These are phyloP conservation scores for Lophura nycthemera DNA, from an alignment of 2,113 vertebrate genomes.

Conservation along the genomic window DNA sequence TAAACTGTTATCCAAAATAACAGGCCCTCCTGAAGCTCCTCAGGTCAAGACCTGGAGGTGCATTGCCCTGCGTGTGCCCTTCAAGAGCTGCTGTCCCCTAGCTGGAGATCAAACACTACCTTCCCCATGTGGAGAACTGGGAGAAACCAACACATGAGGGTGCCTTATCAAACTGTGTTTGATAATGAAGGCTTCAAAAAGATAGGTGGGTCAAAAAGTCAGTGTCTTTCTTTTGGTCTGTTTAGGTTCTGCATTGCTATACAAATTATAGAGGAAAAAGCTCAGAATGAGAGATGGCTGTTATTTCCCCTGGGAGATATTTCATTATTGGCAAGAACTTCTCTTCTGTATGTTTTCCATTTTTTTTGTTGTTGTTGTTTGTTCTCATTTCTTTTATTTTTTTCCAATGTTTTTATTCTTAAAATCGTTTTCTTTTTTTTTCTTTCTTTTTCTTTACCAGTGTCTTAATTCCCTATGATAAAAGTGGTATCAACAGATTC, in stretches of 20 bases:
- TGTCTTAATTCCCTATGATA: background rate
- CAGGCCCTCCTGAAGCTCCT: conserved; percentile 3
- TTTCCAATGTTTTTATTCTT: no score
- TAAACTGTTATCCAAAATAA: conserved; percentile 36
- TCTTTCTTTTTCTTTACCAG: background rate
- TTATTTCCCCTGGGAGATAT: conserved; percentile 52
- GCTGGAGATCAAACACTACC: conserved; percentile 57
- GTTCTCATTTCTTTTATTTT: conserved; percentile 40
- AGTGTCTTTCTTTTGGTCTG: conserved; percentile 49
- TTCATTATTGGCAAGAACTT: conserved; percentile 54
- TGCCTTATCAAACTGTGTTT: conserved; percentile 72
- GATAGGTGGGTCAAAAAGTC: conserved; percentile 60
- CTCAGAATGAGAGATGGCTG: conserved; percentile 36
- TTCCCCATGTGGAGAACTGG: conserved; percentile 27
- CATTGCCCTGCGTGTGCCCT: background rate
- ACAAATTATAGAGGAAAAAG: conserved; percentile 60
- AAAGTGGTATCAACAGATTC: background rate
- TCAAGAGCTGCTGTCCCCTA: conserved; percentile 40
- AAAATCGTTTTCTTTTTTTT: no score
- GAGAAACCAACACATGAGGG: conserved; percentile 43
- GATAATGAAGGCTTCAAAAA: conserved; percentile 71
- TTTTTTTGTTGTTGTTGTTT: background rate
- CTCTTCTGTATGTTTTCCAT: background rate
- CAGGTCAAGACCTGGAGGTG: background rate
- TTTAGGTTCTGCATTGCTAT: conserved; percentile 36